These are phyloP conservation scores for Oryzaephilus surinamensis DNA, from an alignment of 1,140 invertebrate species.

Conservation along the genomic window DNA sequence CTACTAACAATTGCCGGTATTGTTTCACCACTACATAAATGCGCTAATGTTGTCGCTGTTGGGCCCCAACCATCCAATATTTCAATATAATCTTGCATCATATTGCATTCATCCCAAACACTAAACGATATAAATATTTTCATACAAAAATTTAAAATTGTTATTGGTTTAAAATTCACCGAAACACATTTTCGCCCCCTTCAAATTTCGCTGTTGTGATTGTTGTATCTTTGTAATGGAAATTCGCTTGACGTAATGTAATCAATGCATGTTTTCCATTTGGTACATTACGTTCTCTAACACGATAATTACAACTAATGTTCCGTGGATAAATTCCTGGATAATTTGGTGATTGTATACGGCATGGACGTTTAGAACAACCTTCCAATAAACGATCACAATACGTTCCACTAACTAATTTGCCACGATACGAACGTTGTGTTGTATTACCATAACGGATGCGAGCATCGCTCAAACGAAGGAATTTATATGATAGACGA, in stretches of 20 bases:
- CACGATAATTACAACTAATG: constrained; percentile 65
- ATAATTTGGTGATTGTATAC: constrained; percentile 74
- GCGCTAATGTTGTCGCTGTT: constrained; percentile 59
- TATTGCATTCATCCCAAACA: constrained; percentile 71
- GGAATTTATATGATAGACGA: constrained; percentile 71
- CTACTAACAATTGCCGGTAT: constrained; percentile 71
- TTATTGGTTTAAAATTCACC: too few relatives aligned
- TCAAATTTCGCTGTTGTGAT: constrained; percentile 67
- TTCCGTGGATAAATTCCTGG: constrained; percentile 77
- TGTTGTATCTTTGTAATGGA: constrained; percentile 69
- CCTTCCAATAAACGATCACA: constrained; percentile 57
- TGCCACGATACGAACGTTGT: constrained; percentile 48
- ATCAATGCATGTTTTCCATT: constrained; percentile 61
- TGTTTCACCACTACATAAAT: constrained; percentile 72
- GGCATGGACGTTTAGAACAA: constrained; percentile 45
- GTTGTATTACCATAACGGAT: constrained; percentile 66
- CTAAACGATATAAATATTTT: too few relatives aligned
- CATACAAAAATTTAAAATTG: too few relatives aligned
- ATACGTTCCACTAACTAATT: constrained; percentile 64
- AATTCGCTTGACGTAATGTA: constrained; percentile 56
- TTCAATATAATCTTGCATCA: constrained; percentile 69
- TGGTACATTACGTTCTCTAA: constrained; percentile 41
- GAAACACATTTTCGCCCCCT: constrained; percentile 59
- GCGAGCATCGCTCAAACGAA: constrained; percentile 59
- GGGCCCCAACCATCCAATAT: constrained; percentile 70